These are phyloP conservation scores for Rhabdomys pumilio DNA, from an alignment of 2,797 vertebrate species.

Conservation along the genomic window DNA sequence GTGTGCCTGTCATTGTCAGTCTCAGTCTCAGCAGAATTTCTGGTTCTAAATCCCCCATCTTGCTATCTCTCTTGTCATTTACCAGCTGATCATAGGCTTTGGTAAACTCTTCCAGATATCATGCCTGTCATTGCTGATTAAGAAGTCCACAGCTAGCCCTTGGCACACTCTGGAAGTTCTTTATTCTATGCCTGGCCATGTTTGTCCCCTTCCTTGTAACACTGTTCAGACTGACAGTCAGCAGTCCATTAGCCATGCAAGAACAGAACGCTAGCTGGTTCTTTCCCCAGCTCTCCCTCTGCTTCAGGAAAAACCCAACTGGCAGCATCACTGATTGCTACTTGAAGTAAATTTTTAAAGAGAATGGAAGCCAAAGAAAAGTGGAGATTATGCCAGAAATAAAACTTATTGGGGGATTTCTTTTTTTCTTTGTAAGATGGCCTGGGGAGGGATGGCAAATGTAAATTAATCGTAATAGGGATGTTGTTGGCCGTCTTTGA, in stretches of 20 bases:
- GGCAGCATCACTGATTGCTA: conserved; percentile 38
- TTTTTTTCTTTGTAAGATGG: conserved; percentile 13
- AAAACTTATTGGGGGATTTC: conserved; percentile 34
- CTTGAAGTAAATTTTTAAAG: conserved; percentile 59
- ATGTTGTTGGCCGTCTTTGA: not conserved
- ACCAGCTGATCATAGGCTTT: no score
- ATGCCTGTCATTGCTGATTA: not conserved
- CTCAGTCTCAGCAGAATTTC: not conserved
- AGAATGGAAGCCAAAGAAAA: conserved; percentile 48
- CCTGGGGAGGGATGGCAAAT: not conserved
- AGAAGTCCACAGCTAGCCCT: not conserved
- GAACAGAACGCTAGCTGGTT: not conserved
- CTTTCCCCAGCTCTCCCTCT: conserved; percentile 60
- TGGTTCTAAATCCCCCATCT: not conserved
- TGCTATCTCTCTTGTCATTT: not conserved
- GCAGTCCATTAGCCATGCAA: not conserved
- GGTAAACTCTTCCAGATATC: not conserved
- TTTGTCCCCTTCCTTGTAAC: not conserved
- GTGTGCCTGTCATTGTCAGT: not conserved
- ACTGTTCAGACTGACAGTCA: not conserved
- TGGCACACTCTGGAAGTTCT: not conserved
- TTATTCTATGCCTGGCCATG: not conserved
- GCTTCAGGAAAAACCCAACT: not conserved
- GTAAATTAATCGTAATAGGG: not conserved
- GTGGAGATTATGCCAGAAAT: conserved; percentile 64